Conservation (phyloP, 2,797 vertebrate species). For the Cheirogaleus major region DNA sequence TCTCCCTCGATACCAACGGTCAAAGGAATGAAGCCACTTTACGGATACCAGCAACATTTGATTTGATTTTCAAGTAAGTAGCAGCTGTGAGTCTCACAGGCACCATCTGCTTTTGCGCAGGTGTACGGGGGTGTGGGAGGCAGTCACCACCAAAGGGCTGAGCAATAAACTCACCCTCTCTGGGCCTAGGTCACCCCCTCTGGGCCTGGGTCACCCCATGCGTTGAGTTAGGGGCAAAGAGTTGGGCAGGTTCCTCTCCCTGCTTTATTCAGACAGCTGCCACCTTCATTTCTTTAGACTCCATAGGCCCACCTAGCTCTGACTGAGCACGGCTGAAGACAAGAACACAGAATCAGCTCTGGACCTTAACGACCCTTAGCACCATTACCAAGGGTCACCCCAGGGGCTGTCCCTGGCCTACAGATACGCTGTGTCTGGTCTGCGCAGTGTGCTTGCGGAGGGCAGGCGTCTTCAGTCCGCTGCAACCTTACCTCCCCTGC, state of each 20-base stretch:
- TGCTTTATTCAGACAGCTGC: neutral
- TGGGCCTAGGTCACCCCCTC: no score
- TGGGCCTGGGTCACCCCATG: neutral
- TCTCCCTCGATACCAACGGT: accelerated
- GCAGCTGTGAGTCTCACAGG: neutral
- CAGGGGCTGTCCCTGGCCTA: no score
- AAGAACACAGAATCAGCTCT: neutral
- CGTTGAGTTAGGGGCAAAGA: neutral
- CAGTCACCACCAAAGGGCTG: neutral
- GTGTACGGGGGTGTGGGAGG: neutral
- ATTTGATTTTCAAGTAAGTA: neutral
- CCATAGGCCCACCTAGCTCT: neutral
- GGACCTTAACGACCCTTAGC: neutral
- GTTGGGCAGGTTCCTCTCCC: neutral
- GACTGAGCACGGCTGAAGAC: neutral
- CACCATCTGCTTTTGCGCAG: neutral
- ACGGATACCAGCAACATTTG: accelerated
- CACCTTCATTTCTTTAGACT: neutral
- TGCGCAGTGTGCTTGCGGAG: neutral
- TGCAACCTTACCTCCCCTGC: neutral
- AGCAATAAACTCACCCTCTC: neutral
- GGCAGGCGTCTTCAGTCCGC: neutral
- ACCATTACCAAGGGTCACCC: no score
- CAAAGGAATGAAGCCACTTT: accelerated
- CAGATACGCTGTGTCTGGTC: neutral